Evolutionary conservation across 2,113 vertebrate genomes (phyloP).

Genomic region (Hypanus sabinus): DNA sequence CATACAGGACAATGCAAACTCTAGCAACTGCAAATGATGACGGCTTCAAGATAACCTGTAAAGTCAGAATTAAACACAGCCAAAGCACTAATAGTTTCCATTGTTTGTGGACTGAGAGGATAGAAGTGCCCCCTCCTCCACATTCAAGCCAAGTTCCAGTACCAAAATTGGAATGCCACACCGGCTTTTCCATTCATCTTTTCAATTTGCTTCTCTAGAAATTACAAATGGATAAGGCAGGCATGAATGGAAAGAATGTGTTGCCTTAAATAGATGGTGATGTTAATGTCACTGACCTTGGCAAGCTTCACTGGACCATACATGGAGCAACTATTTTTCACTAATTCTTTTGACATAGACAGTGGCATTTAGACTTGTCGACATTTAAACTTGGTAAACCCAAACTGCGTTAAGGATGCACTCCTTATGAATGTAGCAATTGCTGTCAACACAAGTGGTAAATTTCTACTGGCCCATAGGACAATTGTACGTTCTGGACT

Average conservation of each 20-base stretch:
- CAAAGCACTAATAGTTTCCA: not conserved
- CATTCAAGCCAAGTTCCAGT: not conserved
- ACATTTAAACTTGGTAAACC: too few relatives aligned
- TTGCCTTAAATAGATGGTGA: slow-evolving; percentile 9
- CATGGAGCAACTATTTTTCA: too few relatives aligned
- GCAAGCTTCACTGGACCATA: not conserved
- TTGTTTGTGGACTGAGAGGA: not conserved
- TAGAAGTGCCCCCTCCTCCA: not conserved
- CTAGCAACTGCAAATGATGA: not conserved
- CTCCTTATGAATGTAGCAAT: not conserved
- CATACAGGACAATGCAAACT: not conserved
- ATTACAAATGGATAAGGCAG: slow-evolving; percentile 12
- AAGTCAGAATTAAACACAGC: not conserved
- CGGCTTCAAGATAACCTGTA: not conserved
- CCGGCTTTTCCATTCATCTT: slow-evolving; percentile 29
- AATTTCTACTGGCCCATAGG: not conserved
- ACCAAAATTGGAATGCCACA: slow-evolving; percentile 6
- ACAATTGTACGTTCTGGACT: too few relatives aligned
- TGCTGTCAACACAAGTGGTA: not conserved
- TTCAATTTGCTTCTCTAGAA: slow-evolving; percentile 10
- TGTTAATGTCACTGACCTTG: not conserved
- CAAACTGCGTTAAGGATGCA: not conserved
- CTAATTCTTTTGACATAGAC: too few relatives aligned
- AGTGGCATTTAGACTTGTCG: too few relatives aligned
- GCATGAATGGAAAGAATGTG: slow-evolving; percentile 29